phyloP scores from a whole-genome alignment of 1,140 invertebrate genomes.

The Heliconius congener region DNA sequence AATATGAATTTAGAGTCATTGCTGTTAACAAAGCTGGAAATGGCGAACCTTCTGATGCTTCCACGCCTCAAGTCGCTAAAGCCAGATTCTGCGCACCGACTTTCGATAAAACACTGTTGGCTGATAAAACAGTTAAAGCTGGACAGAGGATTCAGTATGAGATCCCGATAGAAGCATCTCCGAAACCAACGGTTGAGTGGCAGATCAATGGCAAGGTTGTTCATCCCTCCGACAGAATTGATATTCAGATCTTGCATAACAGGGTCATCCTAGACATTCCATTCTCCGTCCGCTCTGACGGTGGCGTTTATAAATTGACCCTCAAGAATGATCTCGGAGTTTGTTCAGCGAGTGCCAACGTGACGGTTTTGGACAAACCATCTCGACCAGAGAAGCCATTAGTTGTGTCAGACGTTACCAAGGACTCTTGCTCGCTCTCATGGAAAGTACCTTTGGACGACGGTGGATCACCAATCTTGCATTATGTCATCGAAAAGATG shows the following conservation, averaged over 20 bases:
- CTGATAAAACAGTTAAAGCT: slow-evolving; percentile 93
- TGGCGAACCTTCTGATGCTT: slow-evolving; percentile 96
- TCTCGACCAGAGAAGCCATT: slow-evolving; percentile 93
- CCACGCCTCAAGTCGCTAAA: slow-evolving; percentile 91
- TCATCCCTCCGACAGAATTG: slow-evolving; percentile 85
- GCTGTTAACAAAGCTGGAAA: slow-evolving; percentile 98
- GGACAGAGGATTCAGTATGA: slow-evolving; percentile 94
- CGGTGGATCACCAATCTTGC: slow-evolving; percentile 96
- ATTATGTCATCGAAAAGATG: slow-evolving; percentile 99
- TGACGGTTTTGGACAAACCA: slow-evolving; percentile 94
- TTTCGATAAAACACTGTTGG: slow-evolving; percentile 91
- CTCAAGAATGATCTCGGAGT: slow-evolving; percentile 92
- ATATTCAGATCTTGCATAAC: slow-evolving; percentile 87
- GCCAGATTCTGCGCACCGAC: slow-evolving; percentile 91
- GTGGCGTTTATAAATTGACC: slow-evolving; percentile 92
- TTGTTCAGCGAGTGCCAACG: slow-evolving; percentile 90
- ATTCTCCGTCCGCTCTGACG: slow-evolving; percentile 90
- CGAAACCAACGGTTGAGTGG: slow-evolving; percentile 93
- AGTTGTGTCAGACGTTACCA: slow-evolving; percentile 91
- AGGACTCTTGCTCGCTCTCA: slow-evolving; percentile 92
- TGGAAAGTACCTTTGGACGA: slow-evolving; percentile 94
- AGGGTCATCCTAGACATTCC: slow-evolving; percentile 93
- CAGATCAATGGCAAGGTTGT: slow-evolving; percentile 91
- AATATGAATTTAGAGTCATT: slow-evolving; percentile 98
- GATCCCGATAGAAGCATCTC: slow-evolving; percentile 93